phyloP scores from a whole-genome alignment of 2,113 vertebrate species.

The Oncorhynchus mykiss region DNA sequence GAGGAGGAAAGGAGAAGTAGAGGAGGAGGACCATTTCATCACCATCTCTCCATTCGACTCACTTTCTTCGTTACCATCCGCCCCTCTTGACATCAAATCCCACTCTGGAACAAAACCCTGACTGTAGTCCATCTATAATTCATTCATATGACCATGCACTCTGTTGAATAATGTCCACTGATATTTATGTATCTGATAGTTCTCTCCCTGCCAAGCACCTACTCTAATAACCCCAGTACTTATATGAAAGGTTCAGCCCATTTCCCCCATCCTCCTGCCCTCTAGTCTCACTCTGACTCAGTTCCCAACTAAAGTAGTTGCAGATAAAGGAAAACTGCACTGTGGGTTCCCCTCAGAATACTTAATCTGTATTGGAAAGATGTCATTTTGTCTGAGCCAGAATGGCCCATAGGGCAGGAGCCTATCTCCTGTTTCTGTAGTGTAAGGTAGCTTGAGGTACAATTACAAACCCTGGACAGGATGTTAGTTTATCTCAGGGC shows the following conservation, averaged over 20 bases:
- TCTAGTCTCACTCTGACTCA: background rate
- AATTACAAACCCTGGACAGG: too few species aligned
- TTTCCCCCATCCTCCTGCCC: background rate
- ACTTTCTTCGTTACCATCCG: conserved; percentile 1
- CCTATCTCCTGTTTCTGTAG: too few species aligned
- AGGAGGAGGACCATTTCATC: background rate
- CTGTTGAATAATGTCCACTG: conserved; percentile 51
- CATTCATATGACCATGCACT: conserved; percentile 12
- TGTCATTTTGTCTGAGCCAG: too few species aligned
- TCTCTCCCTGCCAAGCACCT: conserved; percentile 20
- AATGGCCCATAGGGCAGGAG: too few species aligned
- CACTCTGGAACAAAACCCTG: conserved; percentile 41
- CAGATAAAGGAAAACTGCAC: too few species aligned
- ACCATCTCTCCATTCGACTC: background rate
- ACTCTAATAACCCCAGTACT: conserved; percentile 35
- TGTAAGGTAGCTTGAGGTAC: too few species aligned
- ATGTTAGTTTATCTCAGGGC: too few species aligned
- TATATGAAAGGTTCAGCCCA: background rate
- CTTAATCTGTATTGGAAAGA: too few species aligned
- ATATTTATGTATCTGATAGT: conserved; percentile 51
- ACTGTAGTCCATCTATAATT: conserved; percentile 51
- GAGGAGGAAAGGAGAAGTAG: background rate
- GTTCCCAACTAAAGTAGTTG: too few species aligned
- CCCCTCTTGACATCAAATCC: conserved; percentile 38
- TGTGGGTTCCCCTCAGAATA: too few species aligned